Evolutionary conservation across 2,113 vertebrate genomes (phyloP).

Genomic region (Hystrix brachyura): DNA sequence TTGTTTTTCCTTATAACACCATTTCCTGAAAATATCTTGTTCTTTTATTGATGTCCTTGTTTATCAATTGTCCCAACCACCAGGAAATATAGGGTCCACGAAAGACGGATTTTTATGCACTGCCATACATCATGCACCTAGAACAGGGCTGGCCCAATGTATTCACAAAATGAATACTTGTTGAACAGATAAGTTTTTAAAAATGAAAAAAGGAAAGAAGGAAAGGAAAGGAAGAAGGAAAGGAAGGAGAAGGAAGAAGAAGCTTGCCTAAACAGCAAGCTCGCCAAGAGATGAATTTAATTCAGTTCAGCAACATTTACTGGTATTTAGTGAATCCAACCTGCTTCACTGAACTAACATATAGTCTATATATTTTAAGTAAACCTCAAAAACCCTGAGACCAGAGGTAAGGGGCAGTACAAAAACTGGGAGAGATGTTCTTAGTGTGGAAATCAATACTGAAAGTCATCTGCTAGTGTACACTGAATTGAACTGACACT

Average conservation of each 20-base stretch:
- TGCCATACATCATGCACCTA: neutral
- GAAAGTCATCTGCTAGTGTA: neutral
- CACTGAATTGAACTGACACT: neutral
- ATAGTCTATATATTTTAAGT: neutral
- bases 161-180: neutral
- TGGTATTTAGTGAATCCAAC: neutral
- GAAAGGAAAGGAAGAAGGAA: neutral
- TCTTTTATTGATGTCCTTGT: neutral
- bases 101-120: neutral
- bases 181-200: neutral
- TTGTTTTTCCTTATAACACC: neutral
- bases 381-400: neutral
- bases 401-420: neutral
- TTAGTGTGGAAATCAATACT: neutral
- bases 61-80: slow-evolving; percentile 31
- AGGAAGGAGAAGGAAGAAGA: neutral
- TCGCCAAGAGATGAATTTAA: neutral
- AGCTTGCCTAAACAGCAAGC: neutral
- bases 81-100: neutral
- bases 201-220: neutral
- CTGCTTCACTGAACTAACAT: neutral
- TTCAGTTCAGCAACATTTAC: neutral
- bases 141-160: neutral
- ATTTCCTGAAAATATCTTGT: neutral
- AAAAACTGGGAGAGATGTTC: neutral